These are phyloP conservation scores for Eristalis intricaria DNA, from an alignment of 2,888 invertebrate species.

Conservation along the genomic window DNA sequence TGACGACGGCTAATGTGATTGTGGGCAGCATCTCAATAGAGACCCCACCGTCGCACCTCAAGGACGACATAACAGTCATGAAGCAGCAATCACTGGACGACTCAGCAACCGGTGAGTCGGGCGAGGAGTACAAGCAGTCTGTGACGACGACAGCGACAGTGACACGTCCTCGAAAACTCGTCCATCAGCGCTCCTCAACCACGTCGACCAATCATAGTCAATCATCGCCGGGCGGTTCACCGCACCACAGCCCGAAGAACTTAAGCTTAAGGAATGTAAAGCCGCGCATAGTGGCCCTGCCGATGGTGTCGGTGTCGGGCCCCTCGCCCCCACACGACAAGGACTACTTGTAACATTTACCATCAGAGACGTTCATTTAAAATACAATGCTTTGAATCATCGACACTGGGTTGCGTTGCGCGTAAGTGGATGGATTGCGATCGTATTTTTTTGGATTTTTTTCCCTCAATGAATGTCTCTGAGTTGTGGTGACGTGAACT, in stretches of 20 bases:
- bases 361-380: slow-evolving; percentile 82
- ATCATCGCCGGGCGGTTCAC: slow-evolving; percentile 74
- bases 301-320: slow-evolving; percentile 90
- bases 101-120: slow-evolving; percentile 69
- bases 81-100: slow-evolving; percentile 56
- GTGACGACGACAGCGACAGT: slow-evolving; percentile 66
- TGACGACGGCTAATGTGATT: slow-evolving; percentile 78
- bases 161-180: slow-evolving; percentile 75
- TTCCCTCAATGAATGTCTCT: slow-evolving; percentile 63
- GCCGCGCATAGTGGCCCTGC: slow-evolving; percentile 81
- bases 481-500: slow-evolving; percentile 17
- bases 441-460: slow-evolving; percentile 13
- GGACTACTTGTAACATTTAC: slow-evolving; percentile 81
- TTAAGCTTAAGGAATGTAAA: slow-evolving; percentile 76
- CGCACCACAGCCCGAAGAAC: slow-evolving; percentile 78
- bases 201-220: slow-evolving; percentile 74
- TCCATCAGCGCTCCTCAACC: slow-evolving; percentile 78
- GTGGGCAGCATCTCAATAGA: slow-evolving; percentile 81
- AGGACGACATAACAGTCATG: slow-evolving; percentile 74
- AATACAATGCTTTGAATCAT: slow-evolving; percentile 59
- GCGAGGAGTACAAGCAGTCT: slow-evolving; percentile 71
- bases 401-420: slow-evolving; percentile 50
- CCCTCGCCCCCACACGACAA: slow-evolving; percentile 89
- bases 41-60: slow-evolving; percentile 79
- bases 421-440: slow-evolving; percentile 5